Conservation (phyloP, 2,888 invertebrate genomes). For the Epinotia bilunana region DNA sequence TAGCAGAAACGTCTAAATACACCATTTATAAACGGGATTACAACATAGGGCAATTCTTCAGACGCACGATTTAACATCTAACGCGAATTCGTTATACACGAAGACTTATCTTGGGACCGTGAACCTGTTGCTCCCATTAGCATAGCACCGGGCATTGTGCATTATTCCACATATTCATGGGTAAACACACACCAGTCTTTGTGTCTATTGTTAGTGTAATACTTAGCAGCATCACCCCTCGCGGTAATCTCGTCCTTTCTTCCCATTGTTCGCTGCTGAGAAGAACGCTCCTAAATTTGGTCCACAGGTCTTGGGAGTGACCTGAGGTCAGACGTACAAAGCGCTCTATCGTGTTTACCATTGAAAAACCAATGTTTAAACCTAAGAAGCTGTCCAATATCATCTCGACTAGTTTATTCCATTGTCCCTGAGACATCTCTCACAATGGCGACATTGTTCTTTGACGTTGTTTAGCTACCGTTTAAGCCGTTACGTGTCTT, state of each 20-base stretch:
- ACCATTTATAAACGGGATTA: slow-evolving; percentile 76
- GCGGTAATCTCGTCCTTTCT: slow-evolving; percentile 72
- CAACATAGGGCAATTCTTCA: slow-evolving; percentile 56
- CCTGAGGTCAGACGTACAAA: slow-evolving; percentile 78
- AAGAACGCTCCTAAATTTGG: slow-evolving; percentile 64
- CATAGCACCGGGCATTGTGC: slow-evolving; percentile 76
- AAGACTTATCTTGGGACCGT: slow-evolving; percentile 80
- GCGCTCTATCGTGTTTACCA: slow-evolving; percentile 70
- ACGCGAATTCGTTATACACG: slow-evolving; percentile 84
- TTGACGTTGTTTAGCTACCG: slow-evolving; percentile 78
- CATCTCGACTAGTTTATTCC: slow-evolving; percentile 51
- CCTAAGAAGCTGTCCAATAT: slow-evolving; percentile 50
- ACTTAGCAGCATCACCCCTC: slow-evolving; percentile 82
- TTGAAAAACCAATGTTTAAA: slow-evolving; percentile 61
- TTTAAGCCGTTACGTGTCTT: slow-evolving; percentile 73
- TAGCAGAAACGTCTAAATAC: slow-evolving; percentile 79
- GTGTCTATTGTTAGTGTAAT: slow-evolving; percentile 77
- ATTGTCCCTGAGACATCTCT: slow-evolving; percentile 62
- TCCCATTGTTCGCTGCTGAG: slow-evolving; percentile 68
- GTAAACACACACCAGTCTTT: slow-evolving; percentile 83
- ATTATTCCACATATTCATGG: slow-evolving; percentile 80
- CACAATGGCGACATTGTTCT: slow-evolving; percentile 74
- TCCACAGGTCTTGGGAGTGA: slow-evolving; percentile 74
- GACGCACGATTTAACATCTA: slow-evolving; percentile 81
- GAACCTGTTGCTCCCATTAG: slow-evolving; percentile 82